Evolutionary conservation across 2,888 invertebrate species (phyloP).

Genomic region (Hirtodrosophila duncani): DNA sequence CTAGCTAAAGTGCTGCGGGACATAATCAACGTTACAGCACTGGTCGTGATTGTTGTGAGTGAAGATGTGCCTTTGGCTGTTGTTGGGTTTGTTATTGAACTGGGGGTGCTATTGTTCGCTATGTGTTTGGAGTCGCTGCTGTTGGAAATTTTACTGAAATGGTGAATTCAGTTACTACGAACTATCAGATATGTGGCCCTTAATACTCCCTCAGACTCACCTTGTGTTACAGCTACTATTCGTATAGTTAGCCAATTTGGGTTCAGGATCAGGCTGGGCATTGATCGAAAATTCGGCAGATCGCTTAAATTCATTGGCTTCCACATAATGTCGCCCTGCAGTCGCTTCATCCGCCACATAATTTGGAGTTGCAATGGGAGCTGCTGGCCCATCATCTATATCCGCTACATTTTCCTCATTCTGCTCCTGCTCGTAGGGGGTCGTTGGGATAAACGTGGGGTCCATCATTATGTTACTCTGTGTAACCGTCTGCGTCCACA

Average conservation of each 20-base stretch:
- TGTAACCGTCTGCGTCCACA: constrained; percentile 59
- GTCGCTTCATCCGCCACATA: constrained; percentile 15
- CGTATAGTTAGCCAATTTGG: constrained; percentile 50
- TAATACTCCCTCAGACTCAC: constrained; percentile 17
- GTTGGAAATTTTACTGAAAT: constrained; percentile 45
- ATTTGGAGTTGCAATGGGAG: constrained; percentile 6
- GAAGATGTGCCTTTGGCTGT: constrained; percentile 8
- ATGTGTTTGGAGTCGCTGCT: constrained; percentile 23
- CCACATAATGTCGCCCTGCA: constrained; percentile 16
- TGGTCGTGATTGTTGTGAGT: background rate
- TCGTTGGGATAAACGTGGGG: constrained; percentile 35
- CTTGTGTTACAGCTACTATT: constrained; percentile 58
- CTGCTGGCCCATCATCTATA: constrained; percentile 3
- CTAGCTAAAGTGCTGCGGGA: background rate
- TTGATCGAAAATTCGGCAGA: constrained; percentile 46
- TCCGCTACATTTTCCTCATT: background rate
- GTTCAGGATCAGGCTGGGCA: background rate
- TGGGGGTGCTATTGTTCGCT: constrained; percentile 6
- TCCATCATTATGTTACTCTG: constrained; percentile 60
- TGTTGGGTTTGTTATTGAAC: constrained; percentile 2
- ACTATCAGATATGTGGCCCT: background rate
- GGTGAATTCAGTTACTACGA: too few species aligned
- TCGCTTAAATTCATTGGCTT: constrained; percentile 53
- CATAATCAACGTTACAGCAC: background rate
- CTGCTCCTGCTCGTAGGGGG: constrained; percentile 2